These are phyloP conservation scores for Orbicella faveolata DNA, from an alignment of 64 coral and sea anemone genomes.

Conservation along the genomic window DNA sequence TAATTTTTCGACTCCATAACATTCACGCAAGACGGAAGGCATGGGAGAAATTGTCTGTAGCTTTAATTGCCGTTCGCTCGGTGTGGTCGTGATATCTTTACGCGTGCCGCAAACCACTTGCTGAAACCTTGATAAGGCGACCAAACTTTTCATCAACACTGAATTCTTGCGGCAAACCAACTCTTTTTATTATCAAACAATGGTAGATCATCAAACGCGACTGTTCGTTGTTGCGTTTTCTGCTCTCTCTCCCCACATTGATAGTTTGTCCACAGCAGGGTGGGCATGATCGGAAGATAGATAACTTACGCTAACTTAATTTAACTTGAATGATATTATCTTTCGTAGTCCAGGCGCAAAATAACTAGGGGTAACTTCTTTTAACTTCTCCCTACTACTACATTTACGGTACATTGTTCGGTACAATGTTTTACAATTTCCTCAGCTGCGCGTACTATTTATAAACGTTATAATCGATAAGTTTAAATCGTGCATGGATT, in stretches of 20 bases:
- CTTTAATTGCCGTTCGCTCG: not conserved
- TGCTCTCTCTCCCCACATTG: not conserved
- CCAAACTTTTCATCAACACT: slow-evolving; percentile 32
- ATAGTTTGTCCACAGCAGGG: not conserved
- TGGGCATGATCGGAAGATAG: not conserved
- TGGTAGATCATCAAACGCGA: not conserved
- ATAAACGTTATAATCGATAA: no score
- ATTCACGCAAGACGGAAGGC: slow-evolving; percentile 18
- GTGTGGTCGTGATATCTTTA: slow-evolving; percentile 4
- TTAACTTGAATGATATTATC: not conserved
- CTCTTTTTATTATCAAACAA: not conserved
- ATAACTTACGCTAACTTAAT: not conserved
- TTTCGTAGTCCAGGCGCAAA: not conserved
- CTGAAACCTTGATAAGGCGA: slow-evolving; percentile 27
- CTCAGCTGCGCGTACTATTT: no score
- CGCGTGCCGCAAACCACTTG: slow-evolving; percentile 23
- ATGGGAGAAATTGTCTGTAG: not conserved
- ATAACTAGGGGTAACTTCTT: not conserved
- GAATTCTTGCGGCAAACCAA: not conserved
- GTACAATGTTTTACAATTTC: no score
- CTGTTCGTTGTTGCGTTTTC: not conserved
- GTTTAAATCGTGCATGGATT: no score
- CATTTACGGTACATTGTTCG: no score
- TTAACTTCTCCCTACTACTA: not conserved
- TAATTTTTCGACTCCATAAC: not conserved